phyloP scores from a whole-genome alignment of 2,888 invertebrate genomes.

The Lasioglossum malachurum region DNA sequence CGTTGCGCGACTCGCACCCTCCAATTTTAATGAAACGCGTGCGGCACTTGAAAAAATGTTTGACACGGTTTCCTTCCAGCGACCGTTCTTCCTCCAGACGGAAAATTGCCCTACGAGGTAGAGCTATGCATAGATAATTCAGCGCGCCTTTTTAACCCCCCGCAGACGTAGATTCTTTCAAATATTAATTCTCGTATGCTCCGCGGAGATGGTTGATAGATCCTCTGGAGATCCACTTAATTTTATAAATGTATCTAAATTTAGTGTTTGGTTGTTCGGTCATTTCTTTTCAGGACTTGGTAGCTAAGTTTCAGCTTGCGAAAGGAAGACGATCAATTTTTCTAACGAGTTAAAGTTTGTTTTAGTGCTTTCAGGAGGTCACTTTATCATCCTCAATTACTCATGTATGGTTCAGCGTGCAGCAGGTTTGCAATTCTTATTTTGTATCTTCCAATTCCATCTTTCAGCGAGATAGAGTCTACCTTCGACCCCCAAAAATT shows the following conservation, averaged over 20 bases:
- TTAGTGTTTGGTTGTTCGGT: neutral
- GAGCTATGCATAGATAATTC: neutral
- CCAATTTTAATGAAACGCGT: neutral
- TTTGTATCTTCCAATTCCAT: neutral
- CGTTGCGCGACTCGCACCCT: neutral
- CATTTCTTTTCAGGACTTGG: neutral
- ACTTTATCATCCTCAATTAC: no score
- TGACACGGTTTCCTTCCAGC: neutral
- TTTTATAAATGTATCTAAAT: neutral
- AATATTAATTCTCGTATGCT: neutral
- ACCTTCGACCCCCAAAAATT: neutral
- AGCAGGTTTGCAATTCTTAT: neutral
- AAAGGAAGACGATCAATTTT: neutral
- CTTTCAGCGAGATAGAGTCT: no score
- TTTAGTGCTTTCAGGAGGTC: neutral
- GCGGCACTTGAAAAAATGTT: neutral
- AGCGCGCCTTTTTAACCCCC: neutral
- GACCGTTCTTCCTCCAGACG: neutral
- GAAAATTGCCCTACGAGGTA: neutral
- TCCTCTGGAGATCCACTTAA: neutral
- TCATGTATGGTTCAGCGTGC: neutral
- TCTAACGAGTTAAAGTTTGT: neutral
- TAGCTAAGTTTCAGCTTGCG: neutral
- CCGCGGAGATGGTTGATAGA: neutral
- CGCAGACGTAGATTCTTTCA: neutral